These are phyloP conservation scores for Meloidogyne exigua DNA, from an alignment of 1,140 invertebrate species.

Conservation along the genomic window DNA sequence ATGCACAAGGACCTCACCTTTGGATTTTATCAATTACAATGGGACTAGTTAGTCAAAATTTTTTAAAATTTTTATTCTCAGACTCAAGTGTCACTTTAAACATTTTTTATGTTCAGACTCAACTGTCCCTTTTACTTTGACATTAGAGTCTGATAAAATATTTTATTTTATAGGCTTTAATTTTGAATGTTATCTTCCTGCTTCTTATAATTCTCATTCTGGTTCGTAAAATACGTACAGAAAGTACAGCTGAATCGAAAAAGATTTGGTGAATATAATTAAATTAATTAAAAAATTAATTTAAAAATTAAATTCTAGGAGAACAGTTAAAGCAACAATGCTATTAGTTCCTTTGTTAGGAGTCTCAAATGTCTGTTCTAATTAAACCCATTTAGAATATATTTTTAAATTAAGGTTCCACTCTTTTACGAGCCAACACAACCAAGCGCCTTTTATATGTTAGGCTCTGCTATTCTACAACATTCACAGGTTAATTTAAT, in stretches of 20 bases:
- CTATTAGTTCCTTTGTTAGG: constrained; percentile 67
- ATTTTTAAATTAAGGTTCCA: constrained; percentile 49
- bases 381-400: neutral
- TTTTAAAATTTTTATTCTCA: neutral
- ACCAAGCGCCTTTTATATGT: constrained; percentile 64
- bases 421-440: constrained; percentile 65
- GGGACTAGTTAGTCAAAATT: constrained; percentile 55
- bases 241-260: constrained; percentile 59
- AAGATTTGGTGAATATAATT: constrained; percentile 56
- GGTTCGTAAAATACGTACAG: constrained; percentile 58
- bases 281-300: constrained; percentile 16
- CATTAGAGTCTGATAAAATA: neutral
- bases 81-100: neutral
- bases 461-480: constrained; percentile 66
- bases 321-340: constrained; percentile 67
- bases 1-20: constrained; percentile 60
- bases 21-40: constrained; percentile 64
- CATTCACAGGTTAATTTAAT: constrained; percentile 50
- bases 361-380: constrained; percentile 63
- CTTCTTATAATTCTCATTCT: constrained; percentile 58
- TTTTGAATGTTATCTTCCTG: constrained; percentile 57
- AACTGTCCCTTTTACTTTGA: neutral
- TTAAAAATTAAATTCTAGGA: constrained; percentile 54
- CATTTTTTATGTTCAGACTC: neutral
- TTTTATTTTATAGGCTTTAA: neutral